Evolutionary conservation across 2,797 vertebrate genomes (phyloP).

Genomic region (Microctenopoma lineatum): DNA sequence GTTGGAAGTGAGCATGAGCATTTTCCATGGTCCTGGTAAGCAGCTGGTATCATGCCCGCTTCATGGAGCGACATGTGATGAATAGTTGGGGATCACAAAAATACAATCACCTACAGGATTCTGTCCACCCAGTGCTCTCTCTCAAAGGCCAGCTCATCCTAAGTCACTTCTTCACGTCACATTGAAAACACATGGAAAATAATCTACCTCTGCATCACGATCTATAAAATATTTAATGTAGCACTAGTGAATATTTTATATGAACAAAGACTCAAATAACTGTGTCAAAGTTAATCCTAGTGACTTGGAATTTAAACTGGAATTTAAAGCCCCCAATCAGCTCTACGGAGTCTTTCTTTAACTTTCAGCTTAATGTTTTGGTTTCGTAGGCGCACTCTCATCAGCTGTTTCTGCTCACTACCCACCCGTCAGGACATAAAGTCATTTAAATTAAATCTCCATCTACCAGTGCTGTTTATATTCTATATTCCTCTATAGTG

Average conservation of each 20-base stretch:
- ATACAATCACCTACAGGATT: conserved; percentile 47
- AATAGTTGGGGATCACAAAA: conserved; percentile 43
- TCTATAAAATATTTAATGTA: background rate
- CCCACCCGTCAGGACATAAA: too few relatives aligned
- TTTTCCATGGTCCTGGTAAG: conserved; percentile 33
- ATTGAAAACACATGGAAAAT: conserved; percentile 35
- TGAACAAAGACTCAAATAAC: background rate
- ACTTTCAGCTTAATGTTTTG: background rate
- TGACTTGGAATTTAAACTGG: background rate
- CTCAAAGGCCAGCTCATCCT: conserved; percentile 44
- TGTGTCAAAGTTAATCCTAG: background rate
- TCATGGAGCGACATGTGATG: conserved; percentile 57
- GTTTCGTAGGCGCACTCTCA: too few relatives aligned
- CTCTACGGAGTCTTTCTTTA: background rate
- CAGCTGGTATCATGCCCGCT: conserved; percentile 58
- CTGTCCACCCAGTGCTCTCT: conserved; percentile 37
- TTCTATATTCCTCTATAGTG: too few relatives aligned
- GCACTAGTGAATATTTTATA: background rate
- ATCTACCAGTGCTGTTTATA: too few relatives aligned
- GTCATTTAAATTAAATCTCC: too few relatives aligned
- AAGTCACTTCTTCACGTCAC: conserved; percentile 54
- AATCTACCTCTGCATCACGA: background rate
- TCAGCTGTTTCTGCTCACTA: too few relatives aligned
- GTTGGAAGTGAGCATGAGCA: conserved; percentile 36
- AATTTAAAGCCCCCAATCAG: background rate